Conservation (phyloP, 2,113 vertebrate genomes). For the Lophura nycthemera region DNA sequence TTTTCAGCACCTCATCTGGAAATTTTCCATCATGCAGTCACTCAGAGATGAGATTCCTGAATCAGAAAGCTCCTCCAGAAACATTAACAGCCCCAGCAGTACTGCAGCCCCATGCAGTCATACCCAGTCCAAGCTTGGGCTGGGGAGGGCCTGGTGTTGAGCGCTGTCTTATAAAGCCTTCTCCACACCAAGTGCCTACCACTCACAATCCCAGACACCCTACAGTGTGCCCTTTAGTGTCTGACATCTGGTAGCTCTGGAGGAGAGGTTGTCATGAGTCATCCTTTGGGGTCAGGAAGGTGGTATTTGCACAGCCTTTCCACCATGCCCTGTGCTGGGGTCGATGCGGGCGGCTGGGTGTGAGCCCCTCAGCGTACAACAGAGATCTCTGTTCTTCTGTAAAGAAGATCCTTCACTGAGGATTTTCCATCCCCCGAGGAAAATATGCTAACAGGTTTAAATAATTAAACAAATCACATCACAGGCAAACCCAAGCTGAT, state of each 20-base stretch:
- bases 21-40: background rate
- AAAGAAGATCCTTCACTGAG: background rate
- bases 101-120: background rate
- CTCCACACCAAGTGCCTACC: background rate
- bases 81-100: background rate
- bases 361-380: background rate
- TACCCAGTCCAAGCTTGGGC: background rate
- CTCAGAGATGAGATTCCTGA: background rate
- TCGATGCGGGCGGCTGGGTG: background rate
- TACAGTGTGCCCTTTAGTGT: background rate
- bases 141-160: background rate
- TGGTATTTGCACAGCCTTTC: background rate
- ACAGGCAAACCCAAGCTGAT: background rate
- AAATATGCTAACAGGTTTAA: conserved; percentile 52
- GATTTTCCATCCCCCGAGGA: conserved; percentile 34
- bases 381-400: background rate
- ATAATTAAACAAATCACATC: conserved; percentile 60
- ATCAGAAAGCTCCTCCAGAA: background rate
- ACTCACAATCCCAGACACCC: background rate
- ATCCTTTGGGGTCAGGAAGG: background rate
- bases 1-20: background rate
- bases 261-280: background rate
- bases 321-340: background rate
- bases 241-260: background rate
- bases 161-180: background rate